Evolutionary conservation across 2,888 invertebrate genomes (phyloP).

Genomic region (Cynaeus angustus): DNA sequence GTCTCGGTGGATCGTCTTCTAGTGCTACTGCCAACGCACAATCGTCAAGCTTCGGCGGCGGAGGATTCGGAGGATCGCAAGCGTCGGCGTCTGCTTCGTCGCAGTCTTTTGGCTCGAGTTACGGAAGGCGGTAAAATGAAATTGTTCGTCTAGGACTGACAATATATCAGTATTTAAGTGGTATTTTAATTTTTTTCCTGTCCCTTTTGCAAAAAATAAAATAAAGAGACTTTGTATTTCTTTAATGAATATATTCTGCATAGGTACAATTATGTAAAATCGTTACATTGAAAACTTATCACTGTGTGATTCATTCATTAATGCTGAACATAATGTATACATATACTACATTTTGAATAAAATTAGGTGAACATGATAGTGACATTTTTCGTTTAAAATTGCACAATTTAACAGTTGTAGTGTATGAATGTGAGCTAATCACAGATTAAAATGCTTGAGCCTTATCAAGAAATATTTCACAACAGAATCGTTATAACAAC

Average conservation of each 20-base stretch:
- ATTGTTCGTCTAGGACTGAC: conserved; percentile 1
- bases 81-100: conserved; percentile 40
- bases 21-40: conserved; percentile 38
- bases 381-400: conserved; percentile 48
- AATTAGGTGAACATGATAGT: conserved; percentile 44
- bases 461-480: conserved; percentile 38
- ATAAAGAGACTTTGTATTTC: conserved; percentile 4
- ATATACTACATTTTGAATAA: conserved; percentile 37
- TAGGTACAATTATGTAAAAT: conserved; percentile 47
- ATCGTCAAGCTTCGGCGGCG: conserved; percentile 26
- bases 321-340: conserved; percentile 43
- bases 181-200: conserved; percentile 1
- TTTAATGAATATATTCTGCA: conserved; percentile 41
- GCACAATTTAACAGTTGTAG: conserved; percentile 49
- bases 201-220: neutral
- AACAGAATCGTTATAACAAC: conserved; percentile 45
- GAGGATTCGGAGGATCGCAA: conserved; percentile 41
- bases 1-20: conserved; percentile 29
- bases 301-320: conserved; percentile 40
- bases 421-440: conserved; percentile 50
- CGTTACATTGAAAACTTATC: conserved; percentile 38
- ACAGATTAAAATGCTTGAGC: conserved; percentile 51
- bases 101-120: conserved; percentile 26
- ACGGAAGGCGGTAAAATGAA: conserved; percentile 21
- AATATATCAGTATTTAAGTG: conserved; percentile 1